Evolutionary conservation across 2,888 invertebrate genomes (phyloP).

Genomic region (Euzophera pinguis): DNA sequence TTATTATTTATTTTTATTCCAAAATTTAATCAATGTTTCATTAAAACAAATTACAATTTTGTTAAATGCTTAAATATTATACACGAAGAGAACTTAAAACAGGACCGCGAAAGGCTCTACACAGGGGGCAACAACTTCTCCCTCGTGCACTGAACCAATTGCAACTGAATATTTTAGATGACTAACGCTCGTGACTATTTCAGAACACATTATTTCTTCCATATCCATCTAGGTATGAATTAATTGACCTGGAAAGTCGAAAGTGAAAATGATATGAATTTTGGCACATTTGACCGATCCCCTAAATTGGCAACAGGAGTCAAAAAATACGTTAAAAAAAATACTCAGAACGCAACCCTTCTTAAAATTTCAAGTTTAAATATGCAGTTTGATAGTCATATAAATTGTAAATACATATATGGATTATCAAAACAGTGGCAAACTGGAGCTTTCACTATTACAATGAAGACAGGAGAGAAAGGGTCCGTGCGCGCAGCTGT

Average conservation of each 20-base stretch:
- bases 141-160: constrained; percentile 60
- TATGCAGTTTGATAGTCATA: neutral
- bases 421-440: constrained; percentile 25
- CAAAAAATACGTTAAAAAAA: too few relatives aligned
- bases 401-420: neutral
- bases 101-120: constrained; percentile 50
- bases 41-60: too few relatives aligned
- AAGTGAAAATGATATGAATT: too few relatives aligned
- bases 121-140: constrained; percentile 61
- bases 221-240: neutral
- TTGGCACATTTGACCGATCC: too few relatives aligned
- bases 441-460: constrained; percentile 60
- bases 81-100: constrained; percentile 28
- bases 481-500: constrained; percentile 74
- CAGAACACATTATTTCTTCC: neutral
- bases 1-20: too few relatives aligned
- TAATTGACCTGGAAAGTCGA: neutral
- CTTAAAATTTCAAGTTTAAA: neutral
- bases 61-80: neutral
- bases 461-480: constrained; percentile 61
- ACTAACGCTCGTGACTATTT: constrained; percentile 21
- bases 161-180: constrained; percentile 45
- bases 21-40: too few relatives aligned
- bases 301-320: too few relatives aligned
- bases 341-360: too few relatives aligned